Conservation (phyloP, 2,113 vertebrate species). For the Chaenocephalus aceratus region DNA sequence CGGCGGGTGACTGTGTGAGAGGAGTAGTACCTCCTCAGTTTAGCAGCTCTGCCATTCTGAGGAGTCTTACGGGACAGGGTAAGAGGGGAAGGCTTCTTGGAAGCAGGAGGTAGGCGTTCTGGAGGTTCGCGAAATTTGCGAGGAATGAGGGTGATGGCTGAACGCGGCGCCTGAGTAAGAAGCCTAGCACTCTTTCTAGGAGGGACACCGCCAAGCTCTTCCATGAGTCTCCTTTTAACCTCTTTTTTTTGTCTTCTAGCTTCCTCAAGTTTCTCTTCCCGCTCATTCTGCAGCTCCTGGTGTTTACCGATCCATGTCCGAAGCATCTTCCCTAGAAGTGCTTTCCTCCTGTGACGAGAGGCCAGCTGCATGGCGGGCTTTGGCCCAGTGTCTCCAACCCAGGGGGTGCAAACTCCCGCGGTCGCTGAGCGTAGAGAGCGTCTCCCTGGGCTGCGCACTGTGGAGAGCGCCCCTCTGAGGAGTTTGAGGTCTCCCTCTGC, state of each 20-base stretch:
- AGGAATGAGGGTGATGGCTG: slow-evolving; percentile 86
- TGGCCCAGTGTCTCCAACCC: slow-evolving; percentile 70
- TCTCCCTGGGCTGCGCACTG: slow-evolving; percentile 86
- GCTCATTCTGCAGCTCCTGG: slow-evolving; percentile 82
- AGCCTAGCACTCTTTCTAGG: slow-evolving; percentile 96
- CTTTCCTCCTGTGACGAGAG: slow-evolving; percentile 91
- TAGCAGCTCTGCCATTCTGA: slow-evolving; percentile 70
- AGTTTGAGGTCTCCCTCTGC: slow-evolving; percentile 95
- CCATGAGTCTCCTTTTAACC: slow-evolving; percentile 91
- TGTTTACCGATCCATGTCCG: slow-evolving; percentile 86
- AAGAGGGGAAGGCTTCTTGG: slow-evolving; percentile 73
- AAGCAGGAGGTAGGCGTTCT: slow-evolving; percentile 76
- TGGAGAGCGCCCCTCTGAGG: slow-evolving; percentile 92
- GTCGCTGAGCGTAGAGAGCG: slow-evolving; percentile 90
- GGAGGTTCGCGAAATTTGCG: slow-evolving; percentile 88
- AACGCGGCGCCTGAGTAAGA: slow-evolving; percentile 88
- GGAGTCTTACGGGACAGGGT: slow-evolving; percentile 71
- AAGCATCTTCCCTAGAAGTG: slow-evolving; percentile 88
- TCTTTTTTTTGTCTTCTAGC: slow-evolving; percentile 89
- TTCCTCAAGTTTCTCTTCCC: slow-evolving; percentile 87
- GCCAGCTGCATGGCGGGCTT: slow-evolving; percentile 92
- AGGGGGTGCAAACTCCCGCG: slow-evolving; percentile 78
- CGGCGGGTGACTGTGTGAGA: slow-evolving; percentile 81
- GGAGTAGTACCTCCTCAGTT: slow-evolving; percentile 83
- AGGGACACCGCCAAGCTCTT: slow-evolving; percentile 91